Evolutionary conservation across 2,888 invertebrate genomes (phyloP).

Genomic region (Rhyacophila evoluta): DNA sequence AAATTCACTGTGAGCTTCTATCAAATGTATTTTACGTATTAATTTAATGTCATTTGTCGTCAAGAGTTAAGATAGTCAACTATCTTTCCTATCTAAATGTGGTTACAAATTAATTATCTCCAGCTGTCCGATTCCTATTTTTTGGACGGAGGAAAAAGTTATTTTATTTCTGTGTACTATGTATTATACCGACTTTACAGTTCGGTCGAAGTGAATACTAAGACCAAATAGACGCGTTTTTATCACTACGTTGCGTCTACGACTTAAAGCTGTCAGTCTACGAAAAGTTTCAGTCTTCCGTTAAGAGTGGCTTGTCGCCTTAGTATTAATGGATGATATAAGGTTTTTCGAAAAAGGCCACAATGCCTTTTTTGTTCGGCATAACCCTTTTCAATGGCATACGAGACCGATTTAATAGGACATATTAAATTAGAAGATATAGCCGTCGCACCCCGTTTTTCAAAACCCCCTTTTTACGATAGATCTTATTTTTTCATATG

Average conservation of each 20-base stretch:
- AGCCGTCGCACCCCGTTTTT: neutral
- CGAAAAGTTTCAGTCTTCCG: neutral
- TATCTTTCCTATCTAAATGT: too few relatives aligned
- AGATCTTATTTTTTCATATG: neutral
- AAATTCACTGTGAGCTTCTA: too few relatives aligned
- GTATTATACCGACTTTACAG: too few relatives aligned
- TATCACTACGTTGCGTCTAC: slow-evolving; percentile 6
- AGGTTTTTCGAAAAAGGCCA: neutral
- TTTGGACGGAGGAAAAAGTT: too few relatives aligned
- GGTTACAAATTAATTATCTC: too few relatives aligned
- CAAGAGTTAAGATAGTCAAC: too few relatives aligned
- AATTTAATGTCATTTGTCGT: too few relatives aligned
- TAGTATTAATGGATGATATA: neutral
- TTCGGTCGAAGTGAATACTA: neutral
- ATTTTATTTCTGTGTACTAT: too few relatives aligned
- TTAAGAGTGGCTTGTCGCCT: neutral
- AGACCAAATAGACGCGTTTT: neutral
- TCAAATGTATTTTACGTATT: too few relatives aligned
- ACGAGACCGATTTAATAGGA: neutral
- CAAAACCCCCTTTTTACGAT: neutral
- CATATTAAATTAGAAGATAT: slow-evolving; percentile 10
- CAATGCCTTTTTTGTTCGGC: neutral
- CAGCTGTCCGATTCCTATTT: too few relatives aligned
- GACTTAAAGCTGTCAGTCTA: neutral
- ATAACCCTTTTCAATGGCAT: neutral